Base-by-base conservation (phyloP, 1,140 invertebrate genomes). In the Calycopis cecrops region DNA sequence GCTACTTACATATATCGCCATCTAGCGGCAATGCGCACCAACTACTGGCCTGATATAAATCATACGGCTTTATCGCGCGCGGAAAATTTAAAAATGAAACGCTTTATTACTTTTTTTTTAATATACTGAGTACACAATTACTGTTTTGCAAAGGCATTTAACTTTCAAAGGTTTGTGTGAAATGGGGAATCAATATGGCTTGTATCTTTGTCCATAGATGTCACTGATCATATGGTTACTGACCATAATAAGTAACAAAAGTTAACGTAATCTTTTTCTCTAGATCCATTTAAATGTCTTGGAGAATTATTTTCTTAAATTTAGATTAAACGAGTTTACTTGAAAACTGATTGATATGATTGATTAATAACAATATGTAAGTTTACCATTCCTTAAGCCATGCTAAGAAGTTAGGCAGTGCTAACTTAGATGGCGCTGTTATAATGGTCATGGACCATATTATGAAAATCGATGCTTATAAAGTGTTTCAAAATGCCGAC, bases 1-100 rank as follows among this genome's bases (percentile, higher is more conserved):
- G 68, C 68, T 75, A 79, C 76, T 81, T 81, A 86, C 67, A 68
- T 52, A 60, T 66, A 78, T 34, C 67, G 79, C 77, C 83, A 86
- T 79, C 83, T 84, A 79, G 71, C 67, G 73, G 63, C 57, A 60
- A 54, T 48, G 57, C 38, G 55, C 48, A 53, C 55, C 67, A 73
- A 71, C 72, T 71, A 44, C 14, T 53, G 17, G 48, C 69, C 60
- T 65, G 35, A 60, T 57, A 69, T 73, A 72, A 65, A 71, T 76
- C 67, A 71, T 59, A 57, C 57, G 54, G 59, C 60, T 44, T 44
- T 52, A 52, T 52, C 40, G 38, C 51, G 6, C 21, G 21, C 21
- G 21, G 21, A 28, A 28, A 28, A 28, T 28, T 28, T 28, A 28
- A 28, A 28, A 28, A 28, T 28, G 21, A 28, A 28, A 28, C 21